Evolutionary conservation across 2,797 vertebrate species (phyloP).

Genomic region (Thripadectes ignobilis): DNA sequence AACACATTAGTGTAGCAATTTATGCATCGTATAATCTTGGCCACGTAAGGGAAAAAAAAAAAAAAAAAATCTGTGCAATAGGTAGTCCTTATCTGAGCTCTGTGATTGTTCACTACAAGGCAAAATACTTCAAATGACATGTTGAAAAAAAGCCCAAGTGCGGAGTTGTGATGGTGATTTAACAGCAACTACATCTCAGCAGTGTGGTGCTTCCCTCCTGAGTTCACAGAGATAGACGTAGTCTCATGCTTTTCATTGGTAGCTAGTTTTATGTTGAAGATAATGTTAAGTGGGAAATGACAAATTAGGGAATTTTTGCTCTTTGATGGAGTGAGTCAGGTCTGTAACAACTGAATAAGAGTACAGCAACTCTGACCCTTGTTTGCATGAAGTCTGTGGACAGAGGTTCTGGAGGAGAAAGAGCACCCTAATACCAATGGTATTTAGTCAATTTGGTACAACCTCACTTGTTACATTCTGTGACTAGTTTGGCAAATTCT

Average conservation of each 20-base stretch:
- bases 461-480: not conserved
- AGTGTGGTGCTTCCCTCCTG: not conserved
- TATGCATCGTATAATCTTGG: not conserved
- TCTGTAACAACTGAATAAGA: not conserved
- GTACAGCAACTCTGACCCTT: not conserved
- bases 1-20: not conserved
- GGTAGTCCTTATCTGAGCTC: not conserved
- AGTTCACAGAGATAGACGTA: not conserved
- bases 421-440: not conserved
- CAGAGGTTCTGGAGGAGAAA: not conserved
- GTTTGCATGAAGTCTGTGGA: not conserved
- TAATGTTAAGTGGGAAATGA: not conserved
- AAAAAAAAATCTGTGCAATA: not conserved
- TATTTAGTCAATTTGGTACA: not conserved
- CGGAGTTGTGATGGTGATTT: not conserved
- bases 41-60: not conserved
- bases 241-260: not conserved
- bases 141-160: not conserved
- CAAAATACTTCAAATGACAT: slow-evolving; percentile 4
- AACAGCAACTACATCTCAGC: not conserved
- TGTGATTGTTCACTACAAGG: not conserved
- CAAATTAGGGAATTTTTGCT: not conserved
- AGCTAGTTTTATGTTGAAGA: not conserved
- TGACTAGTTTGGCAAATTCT: not conserved
- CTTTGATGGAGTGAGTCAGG: not conserved